Percentiles rank a stretch among this genome's conserved stretches.
phyloP scores from a whole-genome alignment of 92 coral and sea anemone species.

The Zoanthus sociatus region DNA sequence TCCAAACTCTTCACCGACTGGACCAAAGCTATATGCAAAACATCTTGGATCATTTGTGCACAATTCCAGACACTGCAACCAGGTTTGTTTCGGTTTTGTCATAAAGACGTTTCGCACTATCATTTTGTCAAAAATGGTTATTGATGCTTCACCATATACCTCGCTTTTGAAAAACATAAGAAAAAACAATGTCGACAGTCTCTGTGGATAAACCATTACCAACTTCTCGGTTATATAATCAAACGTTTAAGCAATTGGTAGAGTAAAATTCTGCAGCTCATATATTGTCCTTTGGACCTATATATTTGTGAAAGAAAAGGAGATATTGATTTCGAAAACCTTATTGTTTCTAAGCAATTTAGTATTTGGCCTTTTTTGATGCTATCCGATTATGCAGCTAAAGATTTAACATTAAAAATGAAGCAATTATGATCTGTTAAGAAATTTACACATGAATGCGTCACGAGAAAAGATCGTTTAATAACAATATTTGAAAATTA shows the following conservation, averaged over 20 bases:
- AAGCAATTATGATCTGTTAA: background rate
- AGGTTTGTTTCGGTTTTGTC: background rate
- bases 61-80: conserved; percentile 26
- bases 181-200: background rate
- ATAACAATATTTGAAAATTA: background rate
- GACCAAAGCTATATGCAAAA: conserved; percentile 4
- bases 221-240: background rate
- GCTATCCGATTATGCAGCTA: background rate
- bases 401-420: background rate
- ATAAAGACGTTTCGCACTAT: background rate
- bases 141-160: background rate
- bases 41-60: conserved; percentile 20
- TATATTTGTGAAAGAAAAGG: background rate
- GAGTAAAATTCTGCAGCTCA: background rate
- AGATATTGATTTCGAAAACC: background rate
- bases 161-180: background rate
- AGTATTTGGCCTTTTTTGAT: background rate
- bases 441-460: background rate
- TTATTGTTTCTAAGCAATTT: background rate
- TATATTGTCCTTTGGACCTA: too few species aligned
- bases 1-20: background rate
- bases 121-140: conserved; percentile 17
- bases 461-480: background rate
- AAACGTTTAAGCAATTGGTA: background rate
- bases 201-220: background rate